Base-by-base conservation (phyloP, 2,797 vertebrate genomes). In the Urocyon cinereoargenteus region DNA sequence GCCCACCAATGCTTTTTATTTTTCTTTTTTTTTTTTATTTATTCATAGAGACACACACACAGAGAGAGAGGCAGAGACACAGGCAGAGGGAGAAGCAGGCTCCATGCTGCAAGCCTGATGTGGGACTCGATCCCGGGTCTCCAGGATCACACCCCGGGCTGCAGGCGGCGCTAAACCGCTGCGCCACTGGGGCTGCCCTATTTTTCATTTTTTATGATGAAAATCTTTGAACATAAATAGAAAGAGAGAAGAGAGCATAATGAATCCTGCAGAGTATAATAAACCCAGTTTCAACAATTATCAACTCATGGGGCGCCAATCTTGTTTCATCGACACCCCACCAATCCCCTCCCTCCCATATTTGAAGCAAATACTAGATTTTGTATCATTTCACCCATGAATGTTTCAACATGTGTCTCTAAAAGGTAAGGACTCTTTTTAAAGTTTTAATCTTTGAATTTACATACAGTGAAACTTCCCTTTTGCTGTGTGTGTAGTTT, bases 11-110 rank as follows among this genome's bases (percentile, higher is more conserved):
- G 77, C n/a, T 92, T 90, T 96, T 82, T 82, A 78, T 61, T 90
- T 96, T 92, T 84, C 86, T 51, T 57, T 73, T 86, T 93, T 89
- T 88, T n/a, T n/a, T n/a, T n/a, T n/a, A n/a, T n/a, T n/a, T n/a
- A n/a, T n/a, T n/a, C n/a, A n/a, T n/a, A n/a, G n/a, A n/a, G n/a
- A n/a, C n/a, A n/a, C n/a, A n/a, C n/a, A n/a, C n/a, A n/a, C n/a
- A n/a, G n/a, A n/a, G n/a, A n/a, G n/a, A n/a, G n/a, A n/a, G n/a
- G n/a, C n/a, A n/a, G n/a, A n/a, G n/a, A n/a, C n/a, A n/a, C n/a
- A n/a, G n/a, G n/a, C n/a, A n/a, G n/a, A n/a, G n/a, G n/a, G n/a
- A n/a, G n/a, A n/a, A n/a, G n/a, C n/a, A n/a, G n/a, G n/a, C n/a
- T n/a, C n/a, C n/a, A n/a, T n/a, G n/a, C n/a, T n/a, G n/a, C n/a